These are phyloP conservation scores for Cossypha dichroa DNA, from an alignment of 2,797 vertebrate genomes.

Conservation along the genomic window DNA sequence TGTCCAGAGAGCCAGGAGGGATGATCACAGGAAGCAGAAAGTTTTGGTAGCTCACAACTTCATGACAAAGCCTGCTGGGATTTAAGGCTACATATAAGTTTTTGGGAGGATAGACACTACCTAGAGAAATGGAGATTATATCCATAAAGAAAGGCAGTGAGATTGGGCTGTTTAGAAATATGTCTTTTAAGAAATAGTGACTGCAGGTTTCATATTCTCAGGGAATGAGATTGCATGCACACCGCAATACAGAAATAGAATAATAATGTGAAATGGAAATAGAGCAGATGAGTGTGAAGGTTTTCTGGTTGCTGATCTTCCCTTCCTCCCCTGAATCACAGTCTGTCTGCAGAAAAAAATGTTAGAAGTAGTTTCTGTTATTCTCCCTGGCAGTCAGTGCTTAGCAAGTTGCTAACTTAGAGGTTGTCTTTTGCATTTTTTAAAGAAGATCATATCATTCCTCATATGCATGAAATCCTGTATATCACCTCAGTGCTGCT, in stretches of 20 bases:
- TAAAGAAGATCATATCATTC: neutral
- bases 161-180: neutral
- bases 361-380: neutral
- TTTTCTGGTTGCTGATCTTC: neutral
- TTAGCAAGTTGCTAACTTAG: neutral
- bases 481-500: neutral
- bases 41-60: neutral
- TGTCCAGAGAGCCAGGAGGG: neutral
- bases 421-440: neutral
- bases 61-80: neutral
- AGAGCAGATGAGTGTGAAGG: neutral
- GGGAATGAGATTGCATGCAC: neutral
- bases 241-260: neutral
- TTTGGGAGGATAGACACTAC: neutral
- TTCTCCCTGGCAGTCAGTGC: neutral
- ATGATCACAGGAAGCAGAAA: neutral
- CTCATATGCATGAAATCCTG: neutral
- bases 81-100: neutral
- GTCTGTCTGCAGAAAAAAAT: neutral
- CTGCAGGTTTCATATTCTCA: neutral
- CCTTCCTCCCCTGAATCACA: neutral
- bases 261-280: slow-evolving; percentile 36
- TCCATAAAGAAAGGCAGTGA: neutral
- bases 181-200: neutral
- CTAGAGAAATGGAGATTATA: neutral